Base-by-base conservation (phyloP, 2,888 invertebrate species). In the Stenoptilia bipunctidactyla region DNA sequence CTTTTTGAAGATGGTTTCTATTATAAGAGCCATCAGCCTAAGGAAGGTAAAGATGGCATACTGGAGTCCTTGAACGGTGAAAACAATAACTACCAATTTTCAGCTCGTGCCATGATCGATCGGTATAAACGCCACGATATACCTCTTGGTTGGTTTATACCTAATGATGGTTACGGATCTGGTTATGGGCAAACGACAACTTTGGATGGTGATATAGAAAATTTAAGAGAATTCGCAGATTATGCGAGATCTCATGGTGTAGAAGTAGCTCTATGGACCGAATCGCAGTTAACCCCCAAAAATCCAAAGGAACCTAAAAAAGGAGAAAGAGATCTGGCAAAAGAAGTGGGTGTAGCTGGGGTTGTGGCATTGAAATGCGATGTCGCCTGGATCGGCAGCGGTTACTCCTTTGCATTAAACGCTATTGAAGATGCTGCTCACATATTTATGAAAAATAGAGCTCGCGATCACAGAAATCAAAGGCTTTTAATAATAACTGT, bases 41-140 rank as follows among this genome's bases (percentile, higher is more conserved):
- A 56, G 6, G 58, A 63, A 34, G 34, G 34, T 38, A 71, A 67
- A 46, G 52, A 49, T 10, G 82, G 82, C 5, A 62, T 77, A 48
- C 52, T 80, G 34, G 80, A 82, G 50, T 83, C 82, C 1, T 55
- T 83, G 13, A 83, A 83, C 43, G 82, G 82, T 12, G 80, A 82
- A 52, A 70, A 73, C 13, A 50, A 73, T 38, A 83, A 82, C 44
- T 82, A 82, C 42, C 79, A 80, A 49, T 83, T 83, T 54, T 83
- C 82, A 14, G 82, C 82, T 1, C 61, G 82, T 47, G 82, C 71
- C 3, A 83, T 82, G 82, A 58, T 83, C 34, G 80, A 75, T 42
- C 64, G 80, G 48, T 83, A 83, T 39, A 62, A 64, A 47, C 63
- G 46, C 38, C 55, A 76, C 41, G 79, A 83, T 41, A 61, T 83